phyloP scores from a whole-genome alignment of 1,140 invertebrate genomes.

The Euura saliciscinereae region DNA sequence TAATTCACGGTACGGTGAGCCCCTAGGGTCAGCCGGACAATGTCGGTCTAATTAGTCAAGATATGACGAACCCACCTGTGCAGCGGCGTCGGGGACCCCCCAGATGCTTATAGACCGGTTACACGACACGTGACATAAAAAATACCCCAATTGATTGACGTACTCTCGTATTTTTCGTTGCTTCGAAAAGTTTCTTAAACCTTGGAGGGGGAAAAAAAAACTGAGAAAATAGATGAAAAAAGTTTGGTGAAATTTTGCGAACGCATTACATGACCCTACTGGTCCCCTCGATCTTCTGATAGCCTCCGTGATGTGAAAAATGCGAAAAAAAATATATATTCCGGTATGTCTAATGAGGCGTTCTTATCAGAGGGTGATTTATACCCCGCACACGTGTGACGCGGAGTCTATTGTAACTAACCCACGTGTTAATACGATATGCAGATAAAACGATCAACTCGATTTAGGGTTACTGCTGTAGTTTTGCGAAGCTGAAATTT shows the following conservation, averaged over 20 bases:
- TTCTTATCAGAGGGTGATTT: slow-evolving; percentile 2
- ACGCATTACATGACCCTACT: no score
- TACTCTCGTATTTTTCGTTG: no score
- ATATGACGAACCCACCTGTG: slow-evolving; percentile 47
- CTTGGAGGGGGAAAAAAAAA: not conserved
- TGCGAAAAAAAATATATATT: not conserved
- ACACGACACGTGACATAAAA: no score
- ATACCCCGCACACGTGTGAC: not conserved
- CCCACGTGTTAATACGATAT: not conserved
- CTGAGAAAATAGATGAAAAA: no score
- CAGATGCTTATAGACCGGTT: slow-evolving; percentile 9
- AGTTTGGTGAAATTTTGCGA: no score
- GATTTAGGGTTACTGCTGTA: not conserved
- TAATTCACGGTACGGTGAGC: slow-evolving; percentile 46
- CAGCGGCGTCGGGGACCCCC: slow-evolving; percentile 30
- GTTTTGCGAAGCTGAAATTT: no score
- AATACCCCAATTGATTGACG: not conserved
- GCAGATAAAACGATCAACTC: not conserved
- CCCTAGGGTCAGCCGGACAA: slow-evolving; percentile 44
- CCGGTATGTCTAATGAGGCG: slow-evolving; percentile 1
- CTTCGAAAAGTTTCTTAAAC: no score
- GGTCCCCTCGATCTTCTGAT: no score
- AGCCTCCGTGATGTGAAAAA: no score
- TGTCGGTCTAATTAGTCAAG: slow-evolving; percentile 50
- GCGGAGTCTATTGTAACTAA: not conserved